Percentiles rank a stretch among this genome's conserved stretches.
These are phyloP conservation scores for Drosophila simulans DNA, from an alignment of 1,140 invertebrate genomes.

Conservation along the genomic window DNA sequence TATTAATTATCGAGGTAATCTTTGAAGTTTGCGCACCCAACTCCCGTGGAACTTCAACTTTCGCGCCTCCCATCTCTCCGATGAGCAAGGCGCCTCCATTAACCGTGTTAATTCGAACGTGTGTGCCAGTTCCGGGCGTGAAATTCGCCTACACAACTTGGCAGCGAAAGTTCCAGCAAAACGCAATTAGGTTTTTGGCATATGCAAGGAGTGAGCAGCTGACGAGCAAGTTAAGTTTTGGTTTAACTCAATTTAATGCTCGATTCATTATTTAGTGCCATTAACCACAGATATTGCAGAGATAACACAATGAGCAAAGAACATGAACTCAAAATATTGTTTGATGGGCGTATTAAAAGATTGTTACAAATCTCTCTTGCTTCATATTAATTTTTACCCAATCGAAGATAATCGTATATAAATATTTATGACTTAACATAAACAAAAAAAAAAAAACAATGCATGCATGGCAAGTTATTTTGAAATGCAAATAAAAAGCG, in stretches of 20 bases:
- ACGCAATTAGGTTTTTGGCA: slow-evolving; percentile 36
- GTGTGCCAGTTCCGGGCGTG: slow-evolving; percentile 26
- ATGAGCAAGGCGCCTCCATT: slow-evolving; percentile 48
- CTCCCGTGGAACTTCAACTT: slow-evolving; percentile 30
- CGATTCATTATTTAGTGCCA: background rate
- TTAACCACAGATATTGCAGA: background rate
- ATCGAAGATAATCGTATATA: too few relatives aligned
- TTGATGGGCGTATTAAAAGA: too few relatives aligned
- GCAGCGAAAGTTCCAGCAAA: slow-evolving; percentile 20
- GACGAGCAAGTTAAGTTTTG: slow-evolving; percentile 3
- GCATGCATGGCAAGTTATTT: too few relatives aligned
- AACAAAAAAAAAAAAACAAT: too few relatives aligned
- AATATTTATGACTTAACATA: too few relatives aligned
- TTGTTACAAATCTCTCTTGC: too few relatives aligned
- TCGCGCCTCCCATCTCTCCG: slow-evolving; percentile 6
- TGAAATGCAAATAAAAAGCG: too few relatives aligned
- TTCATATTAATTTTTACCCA: too few relatives aligned
- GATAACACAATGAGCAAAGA: background rate
- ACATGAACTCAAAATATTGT: too few relatives aligned
- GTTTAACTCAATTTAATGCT: slow-evolving; percentile 11
- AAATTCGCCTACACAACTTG: slow-evolving; percentile 7
- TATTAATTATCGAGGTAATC: slow-evolving; percentile 80
- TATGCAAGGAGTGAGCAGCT: slow-evolving; percentile 4
- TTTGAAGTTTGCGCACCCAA: slow-evolving; percentile 63
- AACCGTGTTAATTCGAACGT: slow-evolving; percentile 66